These are phyloP conservation scores for Agapornis roseicollis DNA, from an alignment of 2,113 vertebrate species.

Conservation along the genomic window DNA sequence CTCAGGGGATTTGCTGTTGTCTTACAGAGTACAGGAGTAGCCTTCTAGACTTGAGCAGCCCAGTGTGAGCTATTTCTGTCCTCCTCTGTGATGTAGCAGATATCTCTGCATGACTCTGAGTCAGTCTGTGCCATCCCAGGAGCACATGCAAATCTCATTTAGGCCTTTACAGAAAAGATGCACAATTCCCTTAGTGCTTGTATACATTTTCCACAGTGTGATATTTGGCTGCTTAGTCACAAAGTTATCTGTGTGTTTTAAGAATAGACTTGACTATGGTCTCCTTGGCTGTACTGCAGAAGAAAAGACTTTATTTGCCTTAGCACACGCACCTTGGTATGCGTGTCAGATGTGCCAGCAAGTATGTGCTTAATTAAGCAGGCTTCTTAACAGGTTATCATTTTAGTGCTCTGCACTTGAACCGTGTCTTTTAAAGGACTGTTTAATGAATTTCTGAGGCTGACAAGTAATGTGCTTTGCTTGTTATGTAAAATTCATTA, in stretches of 20 bases:
- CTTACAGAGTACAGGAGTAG: not conserved
- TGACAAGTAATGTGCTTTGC: conserved; percentile 34
- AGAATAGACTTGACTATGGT: not conserved
- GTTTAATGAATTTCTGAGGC: conserved; percentile 45
- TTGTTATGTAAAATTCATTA: conserved; percentile 45
- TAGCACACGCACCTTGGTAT: not conserved
- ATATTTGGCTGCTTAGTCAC: conserved; percentile 36
- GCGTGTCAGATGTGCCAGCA: not conserved
- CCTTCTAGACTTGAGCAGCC: not conserved
- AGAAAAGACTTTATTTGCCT: conserved; percentile 18
- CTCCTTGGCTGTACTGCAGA: not conserved
- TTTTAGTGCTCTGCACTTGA: not conserved
- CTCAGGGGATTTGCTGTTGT: not conserved
- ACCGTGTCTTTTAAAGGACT: not conserved
- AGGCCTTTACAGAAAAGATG: not conserved
- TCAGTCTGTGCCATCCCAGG: not conserved
- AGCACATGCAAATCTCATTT: not conserved
- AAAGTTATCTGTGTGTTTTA: not conserved
- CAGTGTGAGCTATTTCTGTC: not conserved
- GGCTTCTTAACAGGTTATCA: conserved; percentile 25
- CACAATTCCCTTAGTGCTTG: not conserved
- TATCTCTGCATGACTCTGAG: conserved; percentile 14
- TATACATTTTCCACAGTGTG: conserved; percentile 24
- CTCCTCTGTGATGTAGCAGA: not conserved
- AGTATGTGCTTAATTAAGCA: conserved; percentile 45